Evolutionary conservation across 2,888 invertebrate genomes (phyloP), one percentile per base, ranked within the genome.

Genomic region (Empis stercorea): DNA sequence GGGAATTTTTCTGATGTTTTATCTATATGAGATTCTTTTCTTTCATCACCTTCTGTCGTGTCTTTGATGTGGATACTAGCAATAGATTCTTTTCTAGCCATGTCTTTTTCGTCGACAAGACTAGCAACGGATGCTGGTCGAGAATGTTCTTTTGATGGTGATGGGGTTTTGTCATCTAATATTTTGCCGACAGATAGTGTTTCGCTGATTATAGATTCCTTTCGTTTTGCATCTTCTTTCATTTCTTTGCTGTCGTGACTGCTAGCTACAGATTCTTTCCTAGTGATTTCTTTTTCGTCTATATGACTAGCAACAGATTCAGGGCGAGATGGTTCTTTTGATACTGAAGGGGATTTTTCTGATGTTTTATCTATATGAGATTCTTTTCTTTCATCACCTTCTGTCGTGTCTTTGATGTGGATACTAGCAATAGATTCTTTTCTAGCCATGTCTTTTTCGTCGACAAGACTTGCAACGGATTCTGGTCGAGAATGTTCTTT

Each of bases 401-500:
- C n/a, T n/a, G n/a, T n/a, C n/a, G n/a, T n/a, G n/a, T n/a, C n/a
- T n/a, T n/a, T n/a, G n/a, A n/a, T n/a, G n/a, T n/a, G n/a, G n/a
- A n/a, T n/a, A 20, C 3, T 20, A 20, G 4, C 20, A 3, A 10
- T 7, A 3, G 53, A 51, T n/a, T 20, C 20, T 20, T 5, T 3
- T 20, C 20, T 20, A 20, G 49, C 7, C 48, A 30, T 53, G 41
- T 57, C 59, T 48, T 20, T 53, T 37, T 53, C 48, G 16, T 49
- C 56, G 46, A 56, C 58, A 7, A 38, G 45, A 15, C 49, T 56
- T 1, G 52, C 49, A 4, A 51, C 52, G 3, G 65, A 58, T 4
- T 49, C 48, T 1, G 62, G 63, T 14, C 66, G 61, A 0, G 66
- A 62, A 15, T 62, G 57, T 30, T 54, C 62, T 23, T 44, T 50